Evolutionary conservation across 23 tunicate species (phyloP), one percentile per base, ranked within the genome.

Genomic region (Ascidia mentula): DNA sequence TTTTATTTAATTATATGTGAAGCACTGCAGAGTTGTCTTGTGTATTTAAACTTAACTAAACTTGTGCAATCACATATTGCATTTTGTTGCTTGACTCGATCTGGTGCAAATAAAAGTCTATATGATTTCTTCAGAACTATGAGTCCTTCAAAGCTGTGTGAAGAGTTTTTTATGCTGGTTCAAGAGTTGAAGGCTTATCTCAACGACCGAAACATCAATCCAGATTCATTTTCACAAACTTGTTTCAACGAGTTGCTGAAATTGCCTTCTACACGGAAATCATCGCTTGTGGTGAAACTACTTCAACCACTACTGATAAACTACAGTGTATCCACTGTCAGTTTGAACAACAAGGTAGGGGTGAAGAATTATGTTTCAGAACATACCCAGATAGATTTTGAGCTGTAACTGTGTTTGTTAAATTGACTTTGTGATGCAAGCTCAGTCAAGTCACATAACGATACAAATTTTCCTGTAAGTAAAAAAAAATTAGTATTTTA

Each of bases 151-250:
- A 75, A 80, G 33, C 69, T 87, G 26, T 87, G 82, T 37, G 81
- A 87, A 40, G 74, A 81, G 20, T 87, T 81, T 40, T 80, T 81
- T 53, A 40, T 17, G 18, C 74, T 46, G 69, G 85, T 80, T 13
- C 78, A 81, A 61, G 86, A 76, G 40, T 60, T 76, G 12, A 72
- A 87, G n/a, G 0, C 53, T 18, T 69, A 73, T 46, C 77, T 80
- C 15, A 59, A 77, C 42, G 80, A 75, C 37, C 75, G 78, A 37
- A 36, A 74, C 35, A 38, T 80, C 7, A 30, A 71, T 4, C 89
- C 97, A 0, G 97, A 92, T 59, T 92, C 97, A 9, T 92, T 92
- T 40, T 76, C 91, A 13, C 86, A 74, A 37, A 92, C 97, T 1
- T 73, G 83, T 35, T 92, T 92, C 86, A 92, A 92, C 72, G 97